Evolutionary conservation across 2,797 vertebrate species (phyloP).

Genomic region (Otolemur crassicaudatus): DNA sequence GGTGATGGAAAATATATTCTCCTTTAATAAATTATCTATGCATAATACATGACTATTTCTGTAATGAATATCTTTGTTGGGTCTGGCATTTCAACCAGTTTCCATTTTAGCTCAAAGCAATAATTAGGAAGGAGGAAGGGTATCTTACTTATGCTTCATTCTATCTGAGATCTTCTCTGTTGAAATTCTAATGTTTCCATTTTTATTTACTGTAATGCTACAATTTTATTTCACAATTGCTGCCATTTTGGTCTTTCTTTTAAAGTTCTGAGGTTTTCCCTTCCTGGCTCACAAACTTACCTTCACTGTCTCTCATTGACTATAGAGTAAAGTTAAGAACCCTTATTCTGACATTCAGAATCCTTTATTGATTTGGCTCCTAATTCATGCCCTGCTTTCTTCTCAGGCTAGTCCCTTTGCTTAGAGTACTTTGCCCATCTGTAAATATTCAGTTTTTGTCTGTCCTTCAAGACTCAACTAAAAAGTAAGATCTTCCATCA

Average conservation of each 20-base stretch:
- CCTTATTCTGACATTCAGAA: background rate
- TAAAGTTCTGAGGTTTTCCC: background rate
- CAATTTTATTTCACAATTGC: background rate
- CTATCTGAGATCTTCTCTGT: background rate
- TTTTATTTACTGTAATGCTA: background rate
- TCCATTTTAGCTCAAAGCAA: background rate
- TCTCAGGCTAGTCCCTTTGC: background rate
- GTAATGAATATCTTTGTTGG: background rate
- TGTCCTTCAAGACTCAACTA: background rate
- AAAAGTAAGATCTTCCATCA: background rate
- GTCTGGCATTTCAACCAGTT: slow-evolving; percentile 17
- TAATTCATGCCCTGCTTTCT: background rate
- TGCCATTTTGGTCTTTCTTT: background rate
- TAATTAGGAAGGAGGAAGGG: background rate
- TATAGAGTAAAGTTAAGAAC: background rate
- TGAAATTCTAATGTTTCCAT: slow-evolving; percentile 9
- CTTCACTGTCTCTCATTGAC: background rate
- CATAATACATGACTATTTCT: background rate
- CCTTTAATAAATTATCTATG: slow-evolving; percentile 30
- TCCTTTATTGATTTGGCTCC: background rate
- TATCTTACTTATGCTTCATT: background rate
- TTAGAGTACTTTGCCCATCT: background rate
- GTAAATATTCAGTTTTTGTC: background rate
- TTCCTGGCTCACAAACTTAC: background rate
- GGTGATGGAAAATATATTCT: background rate